phyloP scores from a whole-genome alignment of 2,797 vertebrate genomes.

The Saxicola maurus region DNA sequence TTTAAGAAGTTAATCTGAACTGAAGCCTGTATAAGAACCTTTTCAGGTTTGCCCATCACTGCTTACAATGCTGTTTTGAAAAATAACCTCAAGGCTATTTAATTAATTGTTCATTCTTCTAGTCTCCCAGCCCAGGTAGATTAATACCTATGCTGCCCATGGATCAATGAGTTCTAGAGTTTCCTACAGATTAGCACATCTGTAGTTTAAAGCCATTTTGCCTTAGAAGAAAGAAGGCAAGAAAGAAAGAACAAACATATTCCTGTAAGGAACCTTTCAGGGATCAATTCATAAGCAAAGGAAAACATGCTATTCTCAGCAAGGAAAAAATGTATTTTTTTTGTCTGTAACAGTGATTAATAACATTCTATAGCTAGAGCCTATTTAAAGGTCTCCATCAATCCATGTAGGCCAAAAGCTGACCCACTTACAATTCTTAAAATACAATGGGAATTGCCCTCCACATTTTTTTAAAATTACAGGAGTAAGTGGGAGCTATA shows the following conservation, averaged over 20 bases:
- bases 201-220: conserved; percentile 62
- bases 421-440: conserved; percentile 40
- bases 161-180: conserved; percentile 62
- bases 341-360: conserved; percentile 64
- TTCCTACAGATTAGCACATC: conserved; percentile 63
- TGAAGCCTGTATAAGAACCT: conserved; percentile 9
- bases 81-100: conserved; percentile 63
- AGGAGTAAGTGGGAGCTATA: background rate
- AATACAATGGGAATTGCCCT: background rate
- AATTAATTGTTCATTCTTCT: conserved; percentile 65
- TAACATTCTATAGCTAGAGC: background rate
- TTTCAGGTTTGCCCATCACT: conserved; percentile 13
- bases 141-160: conserved; percentile 56
- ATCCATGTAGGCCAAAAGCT: conserved; percentile 34
- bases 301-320: conserved; percentile 70
- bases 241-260: conserved; percentile 3
- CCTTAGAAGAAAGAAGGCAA: background rate
- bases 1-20: conserved; percentile 5
- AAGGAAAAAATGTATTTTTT: conserved; percentile 58
- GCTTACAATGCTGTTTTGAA: conserved; percentile 55
- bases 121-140: conserved; percentile 45
- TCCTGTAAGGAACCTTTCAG: conserved; percentile 46
- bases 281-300: conserved; percentile 70
- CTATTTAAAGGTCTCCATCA: conserved; percentile 59
- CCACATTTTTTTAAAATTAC: background rate